A percentile compares a stretch with the other conserved stretches of the same genome.
phyloP scores from a whole-genome alignment of 2,113 vertebrate species.

The Tragulus kanchil region DNA sequence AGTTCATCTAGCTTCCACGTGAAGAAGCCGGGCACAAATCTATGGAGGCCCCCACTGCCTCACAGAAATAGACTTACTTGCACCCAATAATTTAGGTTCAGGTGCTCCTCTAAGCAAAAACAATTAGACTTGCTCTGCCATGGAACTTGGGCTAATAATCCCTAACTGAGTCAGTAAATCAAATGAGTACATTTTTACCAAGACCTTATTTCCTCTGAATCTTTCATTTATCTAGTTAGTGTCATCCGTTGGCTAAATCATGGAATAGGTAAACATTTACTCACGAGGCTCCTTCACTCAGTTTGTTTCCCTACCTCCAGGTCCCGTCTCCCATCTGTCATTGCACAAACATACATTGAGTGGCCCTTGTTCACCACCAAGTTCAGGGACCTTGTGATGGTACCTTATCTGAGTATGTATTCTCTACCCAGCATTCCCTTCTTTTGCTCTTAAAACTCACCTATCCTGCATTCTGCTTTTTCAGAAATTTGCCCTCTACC shows the following conservation, averaged over 20 bases:
- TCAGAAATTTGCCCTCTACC: neutral
- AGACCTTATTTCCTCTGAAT: slow-evolving; percentile 21
- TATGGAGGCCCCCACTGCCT: neutral
- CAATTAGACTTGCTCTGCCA: neutral
- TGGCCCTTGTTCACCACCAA: no score
- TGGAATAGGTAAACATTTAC: neutral
- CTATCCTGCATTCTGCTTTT: neutral
- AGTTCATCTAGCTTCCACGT: neutral
- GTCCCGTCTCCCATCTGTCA: neutral
- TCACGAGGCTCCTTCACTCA: neutral
- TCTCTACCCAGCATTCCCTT: neutral
- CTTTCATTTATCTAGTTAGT: neutral
- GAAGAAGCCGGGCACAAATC: neutral
- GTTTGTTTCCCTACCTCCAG: neutral
- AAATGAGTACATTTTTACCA: slow-evolving; percentile 15
- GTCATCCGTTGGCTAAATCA: neutral
- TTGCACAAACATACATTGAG: neutral
- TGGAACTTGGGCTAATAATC: slow-evolving; percentile 24
- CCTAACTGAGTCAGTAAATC: slow-evolving; percentile 13
- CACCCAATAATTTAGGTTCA: neutral
- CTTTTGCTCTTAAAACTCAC: neutral
- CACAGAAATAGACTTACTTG: neutral
- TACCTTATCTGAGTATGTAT: neutral
- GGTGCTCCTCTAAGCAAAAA: slow-evolving; percentile 27
- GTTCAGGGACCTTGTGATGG: neutral